Evolutionary conservation across 2,797 vertebrate genomes (phyloP).

Genomic region (Tinamus major): DNA sequence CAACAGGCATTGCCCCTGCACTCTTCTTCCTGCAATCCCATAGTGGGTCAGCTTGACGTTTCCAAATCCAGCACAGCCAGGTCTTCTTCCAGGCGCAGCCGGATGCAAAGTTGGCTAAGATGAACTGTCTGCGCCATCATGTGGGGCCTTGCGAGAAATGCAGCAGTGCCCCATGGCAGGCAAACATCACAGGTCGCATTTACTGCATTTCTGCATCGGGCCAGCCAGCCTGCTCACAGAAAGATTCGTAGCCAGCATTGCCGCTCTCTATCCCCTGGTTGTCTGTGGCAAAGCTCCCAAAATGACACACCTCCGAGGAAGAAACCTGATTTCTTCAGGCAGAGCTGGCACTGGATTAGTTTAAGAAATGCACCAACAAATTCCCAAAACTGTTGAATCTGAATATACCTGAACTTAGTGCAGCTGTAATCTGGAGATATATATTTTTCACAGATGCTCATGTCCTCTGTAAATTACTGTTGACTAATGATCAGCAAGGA

Average conservation of each 20-base stretch:
- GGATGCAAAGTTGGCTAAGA: accelerated
- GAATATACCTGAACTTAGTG: accelerated
- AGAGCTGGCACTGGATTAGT: background rate
- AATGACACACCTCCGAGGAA: accelerated
- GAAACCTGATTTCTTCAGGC: background rate
- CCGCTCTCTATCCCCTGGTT: accelerated
- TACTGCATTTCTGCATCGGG: accelerated
- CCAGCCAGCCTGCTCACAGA: accelerated
- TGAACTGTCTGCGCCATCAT: conserved; percentile 38
- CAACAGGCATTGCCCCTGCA: accelerated
- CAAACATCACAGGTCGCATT: no score
- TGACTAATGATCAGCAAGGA: background rate
- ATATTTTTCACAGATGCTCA: background rate
- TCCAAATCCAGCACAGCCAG: background rate
- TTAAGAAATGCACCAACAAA: accelerated
- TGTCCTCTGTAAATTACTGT: background rate
- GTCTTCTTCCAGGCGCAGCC: background rate
- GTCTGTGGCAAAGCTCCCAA: background rate
- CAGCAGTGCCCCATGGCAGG: background rate
- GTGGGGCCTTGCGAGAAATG: background rate
- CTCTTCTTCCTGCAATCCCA: background rate
- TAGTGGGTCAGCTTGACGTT: accelerated
- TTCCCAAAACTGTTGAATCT: background rate
- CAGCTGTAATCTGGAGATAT: background rate
- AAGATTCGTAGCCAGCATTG: accelerated